Evolutionary conservation across 2,888 invertebrate genomes (phyloP).

Genomic region (Mythimna loreyi): DNA sequence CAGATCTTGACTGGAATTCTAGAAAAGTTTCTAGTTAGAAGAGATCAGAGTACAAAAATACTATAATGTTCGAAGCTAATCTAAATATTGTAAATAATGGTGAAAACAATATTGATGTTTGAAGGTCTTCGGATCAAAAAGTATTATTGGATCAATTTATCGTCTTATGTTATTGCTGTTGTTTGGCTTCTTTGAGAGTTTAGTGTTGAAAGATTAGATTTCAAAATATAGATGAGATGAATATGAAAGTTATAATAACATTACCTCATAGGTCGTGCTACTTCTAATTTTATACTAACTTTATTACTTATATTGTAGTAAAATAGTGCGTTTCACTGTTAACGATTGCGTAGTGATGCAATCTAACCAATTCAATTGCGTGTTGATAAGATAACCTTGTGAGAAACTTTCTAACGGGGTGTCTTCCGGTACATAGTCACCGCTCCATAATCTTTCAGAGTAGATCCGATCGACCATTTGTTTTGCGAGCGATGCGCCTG

Average conservation of each 20-base stretch:
- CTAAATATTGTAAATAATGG: slow-evolving; percentile 18
- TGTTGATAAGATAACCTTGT: no score
- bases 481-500: no score
- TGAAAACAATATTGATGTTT: slow-evolving; percentile 7
- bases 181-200: slow-evolving; percentile 10
- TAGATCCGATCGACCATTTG: no score
- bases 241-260: not conserved
- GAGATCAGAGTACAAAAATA: slow-evolving; percentile 16
- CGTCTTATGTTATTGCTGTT: not conserved
- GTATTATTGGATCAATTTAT: slow-evolving; percentile 9
- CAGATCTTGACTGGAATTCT: slow-evolving; percentile 42
- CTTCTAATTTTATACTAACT: no score
- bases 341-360: no score
- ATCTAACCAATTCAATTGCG: no score
- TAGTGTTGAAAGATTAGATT: not conserved
- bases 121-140: slow-evolving; percentile 2
- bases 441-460: no score
- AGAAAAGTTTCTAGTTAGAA: slow-evolving; percentile 31
- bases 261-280: no score
- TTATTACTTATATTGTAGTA: no score
- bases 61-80: slow-evolving; percentile 9
- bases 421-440: no score
- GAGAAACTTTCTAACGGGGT: no score
- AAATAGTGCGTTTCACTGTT: no score
- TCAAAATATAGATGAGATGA: not conserved